phyloP scores from a whole-genome alignment of 2,797 vertebrate genomes.

The Smutsia gigantea region DNA sequence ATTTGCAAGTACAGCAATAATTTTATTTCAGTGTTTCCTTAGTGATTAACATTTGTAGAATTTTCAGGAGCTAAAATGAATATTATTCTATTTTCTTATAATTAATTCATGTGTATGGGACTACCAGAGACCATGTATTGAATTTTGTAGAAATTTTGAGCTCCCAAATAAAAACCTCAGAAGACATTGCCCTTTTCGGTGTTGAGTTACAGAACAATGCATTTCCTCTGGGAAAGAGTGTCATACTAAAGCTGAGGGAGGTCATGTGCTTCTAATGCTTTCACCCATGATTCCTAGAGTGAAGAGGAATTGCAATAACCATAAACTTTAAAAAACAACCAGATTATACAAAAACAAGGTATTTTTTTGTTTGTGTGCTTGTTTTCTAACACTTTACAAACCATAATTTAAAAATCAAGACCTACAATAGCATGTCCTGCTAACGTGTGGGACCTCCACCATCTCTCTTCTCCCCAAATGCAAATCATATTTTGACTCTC shows the following conservation, averaged over 20 bases:
- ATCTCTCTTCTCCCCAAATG: not conserved
- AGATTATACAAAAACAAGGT: not conserved
- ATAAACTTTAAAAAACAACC: not conserved
- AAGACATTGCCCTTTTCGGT: not conserved
- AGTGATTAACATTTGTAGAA: constrained; percentile 22
- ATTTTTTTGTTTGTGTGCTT: not conserved
- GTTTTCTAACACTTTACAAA: not conserved
- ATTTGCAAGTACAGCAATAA: not conserved
- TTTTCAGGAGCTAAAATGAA: constrained; percentile 32
- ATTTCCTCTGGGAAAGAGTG: not conserved
- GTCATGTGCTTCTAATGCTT: not conserved
- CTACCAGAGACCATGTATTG: not conserved
- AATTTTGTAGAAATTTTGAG: constrained; percentile 32
- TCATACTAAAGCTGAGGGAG: not conserved
- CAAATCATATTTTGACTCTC: not conserved
- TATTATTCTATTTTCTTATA: constrained; percentile 52
- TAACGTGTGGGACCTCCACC: not conserved
- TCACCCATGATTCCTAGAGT: not conserved
- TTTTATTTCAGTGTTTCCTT: constrained; percentile 38
- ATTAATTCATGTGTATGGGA: not conserved
- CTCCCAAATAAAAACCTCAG: not conserved
- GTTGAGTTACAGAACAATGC: not conserved
- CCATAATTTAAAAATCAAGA: constrained; percentile 35
- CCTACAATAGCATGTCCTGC: not conserved
- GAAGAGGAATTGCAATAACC: not conserved